These are phyloP conservation scores for Spongilla lacustris DNA, from an alignment of 37 sponge, comb jelly and placozoan genomes.

Conservation along the genomic window DNA sequence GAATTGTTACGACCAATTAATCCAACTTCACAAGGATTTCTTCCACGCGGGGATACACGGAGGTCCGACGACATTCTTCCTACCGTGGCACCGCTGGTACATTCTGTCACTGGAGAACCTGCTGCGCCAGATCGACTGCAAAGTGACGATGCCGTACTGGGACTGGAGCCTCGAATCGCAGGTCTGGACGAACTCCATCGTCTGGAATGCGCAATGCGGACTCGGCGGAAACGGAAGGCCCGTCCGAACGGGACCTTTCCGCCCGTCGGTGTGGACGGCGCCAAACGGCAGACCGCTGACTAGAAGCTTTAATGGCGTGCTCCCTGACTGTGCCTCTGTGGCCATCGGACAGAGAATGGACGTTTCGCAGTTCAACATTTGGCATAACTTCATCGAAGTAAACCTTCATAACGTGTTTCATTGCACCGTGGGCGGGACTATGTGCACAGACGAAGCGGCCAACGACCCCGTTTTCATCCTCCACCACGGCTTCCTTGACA, in stretches of 20 bases:
- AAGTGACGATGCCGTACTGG: slow-evolving; percentile 61
- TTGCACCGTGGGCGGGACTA: slow-evolving; percentile 38
- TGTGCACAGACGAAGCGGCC: slow-evolving; percentile 40
- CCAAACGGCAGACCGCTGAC: background rate
- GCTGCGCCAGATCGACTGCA: slow-evolving; percentile 40
- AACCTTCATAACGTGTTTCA: slow-evolving; percentile 36
- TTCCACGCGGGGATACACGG: slow-evolving; percentile 42
- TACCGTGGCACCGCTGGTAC: slow-evolving; percentile 66
- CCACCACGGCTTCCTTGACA: slow-evolving; percentile 61
- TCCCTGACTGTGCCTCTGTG: slow-evolving; percentile 26
- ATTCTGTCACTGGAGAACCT: slow-evolving; percentile 56
- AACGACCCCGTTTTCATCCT: slow-evolving; percentile 61
- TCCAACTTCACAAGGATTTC: slow-evolving; percentile 5
- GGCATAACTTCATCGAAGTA: slow-evolving; percentile 7
- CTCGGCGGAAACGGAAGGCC: slow-evolving; percentile 41
- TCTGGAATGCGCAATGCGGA: slow-evolving; percentile 45
- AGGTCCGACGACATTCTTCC: background rate
- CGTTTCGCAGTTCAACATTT: slow-evolving; percentile 6
- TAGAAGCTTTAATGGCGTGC: slow-evolving; percentile 21
- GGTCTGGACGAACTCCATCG: slow-evolving; percentile 27
- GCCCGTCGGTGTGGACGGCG: background rate
- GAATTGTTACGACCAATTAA: slow-evolving; percentile 19
- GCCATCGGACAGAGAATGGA: background rate
- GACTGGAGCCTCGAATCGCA: slow-evolving; percentile 60
- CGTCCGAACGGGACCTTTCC: slow-evolving; percentile 42